Evolutionary conservation across 92 coral and sea anemone genomes (phyloP), one percentile per base, ranked within the genome.

Genomic region (Pocillopora grandis): DNA sequence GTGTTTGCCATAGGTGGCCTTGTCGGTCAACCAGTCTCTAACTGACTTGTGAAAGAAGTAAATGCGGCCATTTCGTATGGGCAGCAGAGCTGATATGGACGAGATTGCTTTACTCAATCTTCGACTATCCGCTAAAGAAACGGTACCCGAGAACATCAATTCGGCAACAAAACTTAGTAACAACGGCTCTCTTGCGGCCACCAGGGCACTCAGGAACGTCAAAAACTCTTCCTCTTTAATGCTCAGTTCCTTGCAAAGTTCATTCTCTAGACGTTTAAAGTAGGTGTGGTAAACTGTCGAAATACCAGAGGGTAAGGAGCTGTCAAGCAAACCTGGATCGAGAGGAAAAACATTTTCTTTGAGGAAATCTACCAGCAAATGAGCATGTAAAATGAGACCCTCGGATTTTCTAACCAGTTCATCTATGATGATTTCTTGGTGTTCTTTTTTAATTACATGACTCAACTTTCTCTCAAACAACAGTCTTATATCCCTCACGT

Each of bases 11-110:
- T 76, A 81, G 57, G 48, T 59, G 1, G 70, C 23, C 10, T 0
- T 36, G 36, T 71, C 58, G 11, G 79, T 85, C 35, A 91, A 86
- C 94, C 92, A 91, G 13, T 91, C 94, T 4, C 67, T 84, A 23
- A 91, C 76, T 8, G 94, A 91, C 62, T 91, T 91, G 72, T 91
- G 94, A 73, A 88, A 71, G 67, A 85, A 80, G 56, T 88, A 84
- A 15, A 91, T 65, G 20, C 78, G 42, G 67, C 80, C 92, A 12
- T 85, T n/a, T 36, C 68, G 79, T 31, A 88, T 49, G 11, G 89
- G 91, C 15, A 91, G 71, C n/a, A 91, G 82, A 12, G 78, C 19
- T 5, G 94, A 88, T 23, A 91, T 81, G 17, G 79, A 33, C 76
- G 31, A 31, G 6, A 80, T 61, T 49, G 87, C 62, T 63, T 72